Evolutionary conservation across 2,888 invertebrate species (phyloP), one percentile per base, ranked within the genome.

Genomic region (Mythimna albipuncta): DNA sequence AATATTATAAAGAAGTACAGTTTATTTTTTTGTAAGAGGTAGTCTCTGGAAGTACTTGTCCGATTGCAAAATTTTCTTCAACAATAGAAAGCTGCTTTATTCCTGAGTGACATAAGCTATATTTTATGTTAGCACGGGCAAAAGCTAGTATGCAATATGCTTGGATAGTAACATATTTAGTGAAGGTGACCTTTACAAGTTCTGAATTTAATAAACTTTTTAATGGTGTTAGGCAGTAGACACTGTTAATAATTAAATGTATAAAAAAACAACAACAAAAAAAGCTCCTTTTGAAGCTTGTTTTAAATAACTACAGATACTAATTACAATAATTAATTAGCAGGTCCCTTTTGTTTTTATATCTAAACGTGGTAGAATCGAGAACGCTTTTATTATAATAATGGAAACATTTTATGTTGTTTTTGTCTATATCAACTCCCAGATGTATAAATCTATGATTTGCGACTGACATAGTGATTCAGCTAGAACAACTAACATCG

Each of bases 401-500:
- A 21, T 38, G 7, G 2, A 35, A 55, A 10, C 2, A 32, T 5
- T 21, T 13, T 4, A 38, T 6, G 3, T 50, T 21, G 11, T 59
- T 35, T 58, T 47, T 57, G 13, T 47, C 16, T 50, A 6, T 3
- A 26, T 44, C 32, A 57, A 74, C 69, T 63, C 7, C 41, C 7
- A 50, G 44, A 38, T 52, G 47, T 19, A 6, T 61, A 19, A n/a
- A 5, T n/a, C 19, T 13, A 50, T n/a, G 26, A 26, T 44, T 7
- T 57, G 64, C 16, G n/a, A 75, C 26, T 75, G 70, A 59, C 75
- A 64, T 74, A 72, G 65, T 58, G 10, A 41, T 54, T 59, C 47
- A 61, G 11, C 19, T 61, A 66, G 69, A 59, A 66, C 35, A 69
- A 69, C 38, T 75, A 63, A 75, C 57, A 70, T 72, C 38, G 21